phyloP scores from a whole-genome alignment of 2,888 invertebrate genomes.

The Eupithecia subumbrata region DNA sequence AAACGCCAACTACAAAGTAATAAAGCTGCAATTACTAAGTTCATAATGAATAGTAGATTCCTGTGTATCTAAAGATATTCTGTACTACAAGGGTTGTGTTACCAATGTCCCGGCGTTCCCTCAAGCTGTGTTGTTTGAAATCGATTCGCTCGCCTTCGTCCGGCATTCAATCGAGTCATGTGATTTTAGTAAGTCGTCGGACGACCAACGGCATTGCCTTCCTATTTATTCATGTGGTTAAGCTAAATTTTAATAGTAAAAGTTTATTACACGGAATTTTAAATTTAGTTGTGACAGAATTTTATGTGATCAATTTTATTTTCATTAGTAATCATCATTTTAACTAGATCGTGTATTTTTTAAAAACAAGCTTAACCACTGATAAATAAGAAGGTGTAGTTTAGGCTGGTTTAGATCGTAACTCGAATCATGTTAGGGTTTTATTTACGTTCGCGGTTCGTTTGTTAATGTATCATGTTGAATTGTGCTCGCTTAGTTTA shows the following conservation, averaged over 20 bases:
- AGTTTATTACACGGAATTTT: neutral
- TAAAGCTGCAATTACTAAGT: neutral
- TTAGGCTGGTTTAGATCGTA: slow-evolving; percentile 46
- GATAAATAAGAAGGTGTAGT: slow-evolving; percentile 24
- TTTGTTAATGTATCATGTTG: slow-evolving; percentile 55
- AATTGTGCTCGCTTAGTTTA: slow-evolving; percentile 43
- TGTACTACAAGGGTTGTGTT: slow-evolving; percentile 2
- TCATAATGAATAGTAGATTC: neutral
- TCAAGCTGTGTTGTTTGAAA: slow-evolving; percentile 24
- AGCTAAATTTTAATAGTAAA: neutral
- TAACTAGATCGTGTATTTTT: slow-evolving; percentile 2
- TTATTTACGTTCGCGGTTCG: slow-evolving; percentile 44
- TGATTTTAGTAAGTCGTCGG: slow-evolving; percentile 45
- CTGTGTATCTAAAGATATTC: neutral
- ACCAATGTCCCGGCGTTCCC: slow-evolving; percentile 3
- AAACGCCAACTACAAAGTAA: neutral
- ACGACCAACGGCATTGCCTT: neutral
- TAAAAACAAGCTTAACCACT: slow-evolving; percentile 7
- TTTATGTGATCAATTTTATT: slow-evolving; percentile 4
- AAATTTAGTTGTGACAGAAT: neutral
- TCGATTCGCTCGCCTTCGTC: slow-evolving; percentile 17
- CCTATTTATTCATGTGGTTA: slow-evolving; percentile 10
- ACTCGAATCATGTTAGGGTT: slow-evolving; percentile 61
- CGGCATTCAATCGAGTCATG: slow-evolving; percentile 48
- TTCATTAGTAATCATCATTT: neutral